phyloP scores from a whole-genome alignment of 35 echinoderm and acorn worm genomes.

The Nesometra sesokonis region DNA sequence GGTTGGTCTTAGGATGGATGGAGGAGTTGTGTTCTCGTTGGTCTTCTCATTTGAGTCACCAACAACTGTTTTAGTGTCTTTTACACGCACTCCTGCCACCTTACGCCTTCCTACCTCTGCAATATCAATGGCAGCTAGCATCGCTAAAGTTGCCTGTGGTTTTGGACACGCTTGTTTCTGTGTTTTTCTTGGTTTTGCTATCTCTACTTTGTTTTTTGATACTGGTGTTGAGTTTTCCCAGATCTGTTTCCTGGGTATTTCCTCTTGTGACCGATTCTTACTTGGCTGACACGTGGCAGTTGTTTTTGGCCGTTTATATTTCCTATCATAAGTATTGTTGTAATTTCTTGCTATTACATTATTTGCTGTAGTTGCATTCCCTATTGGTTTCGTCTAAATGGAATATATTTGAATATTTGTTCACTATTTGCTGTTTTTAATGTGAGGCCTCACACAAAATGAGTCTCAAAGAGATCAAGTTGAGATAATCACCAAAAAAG shows the following conservation, averaged over 20 bases:
- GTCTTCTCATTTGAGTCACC: too few relatives aligned
- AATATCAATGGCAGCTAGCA: background rate
- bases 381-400: constrained; percentile 41
- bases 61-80: too few relatives aligned
- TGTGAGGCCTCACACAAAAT: too few relatives aligned
- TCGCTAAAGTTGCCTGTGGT: background rate
- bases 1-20: background rate
- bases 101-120: background rate
- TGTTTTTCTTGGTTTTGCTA: background rate
- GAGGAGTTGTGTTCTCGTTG: too few relatives aligned
- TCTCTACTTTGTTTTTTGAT: too few relatives aligned
- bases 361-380: constrained; percentile 83
- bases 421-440: too few relatives aligned
- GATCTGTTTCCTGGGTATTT: background rate
- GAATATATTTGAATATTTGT: background rate
- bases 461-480: too few relatives aligned
- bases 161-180: background rate
- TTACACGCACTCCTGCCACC: too few relatives aligned
- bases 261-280: background rate
- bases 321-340: background rate
- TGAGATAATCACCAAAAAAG: too few relatives aligned
- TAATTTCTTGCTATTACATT: constrained; percentile 39
- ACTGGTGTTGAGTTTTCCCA: background rate
- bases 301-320: background rate
- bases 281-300: background rate